These are phyloP conservation scores for Pseudanteris insignis DNA, from an alignment of 2,888 invertebrate genomes.

Conservation along the genomic window DNA sequence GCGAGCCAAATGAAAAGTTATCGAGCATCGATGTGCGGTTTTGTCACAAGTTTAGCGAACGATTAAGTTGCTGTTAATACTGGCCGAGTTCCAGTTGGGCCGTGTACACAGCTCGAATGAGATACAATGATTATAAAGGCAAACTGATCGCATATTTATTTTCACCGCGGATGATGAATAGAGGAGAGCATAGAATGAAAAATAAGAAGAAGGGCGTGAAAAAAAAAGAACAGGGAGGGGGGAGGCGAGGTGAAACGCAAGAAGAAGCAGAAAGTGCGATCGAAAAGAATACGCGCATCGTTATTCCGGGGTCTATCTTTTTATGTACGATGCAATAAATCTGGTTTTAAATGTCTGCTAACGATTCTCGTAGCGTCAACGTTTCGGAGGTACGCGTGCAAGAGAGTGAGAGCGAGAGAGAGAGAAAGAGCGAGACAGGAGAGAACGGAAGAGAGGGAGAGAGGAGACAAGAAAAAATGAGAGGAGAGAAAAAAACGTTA, in stretches of 20 bases:
- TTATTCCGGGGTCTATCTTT: no score
- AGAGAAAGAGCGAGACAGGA: background rate
- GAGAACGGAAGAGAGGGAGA: constrained; percentile 5
- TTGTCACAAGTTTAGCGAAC: constrained; percentile 37
- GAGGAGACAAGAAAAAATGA: constrained; percentile 5
- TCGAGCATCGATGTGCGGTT: no score
- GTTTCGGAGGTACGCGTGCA: background rate
- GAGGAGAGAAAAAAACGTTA: constrained; percentile 23
- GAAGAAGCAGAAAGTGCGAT: no score
- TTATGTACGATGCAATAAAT: constrained; percentile 11
- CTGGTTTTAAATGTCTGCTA: constrained; percentile 14
- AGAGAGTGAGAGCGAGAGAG: constrained; percentile 3
- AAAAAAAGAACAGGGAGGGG: no score
- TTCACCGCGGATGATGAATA: background rate
- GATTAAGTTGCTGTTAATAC: constrained; percentile 38
- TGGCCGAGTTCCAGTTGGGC: constrained; percentile 35
- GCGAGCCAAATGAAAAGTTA: no score
- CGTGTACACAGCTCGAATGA: constrained; percentile 4
- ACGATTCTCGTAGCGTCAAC: constrained; percentile 14
- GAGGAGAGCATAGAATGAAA: background rate
- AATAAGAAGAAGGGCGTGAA: background rate
- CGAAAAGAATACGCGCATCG: no score
- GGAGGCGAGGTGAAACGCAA: no score
- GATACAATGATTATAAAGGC: no score
- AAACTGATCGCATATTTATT: background rate